phyloP scores from a whole-genome alignment of 2,888 invertebrate species.

The Unio delphinus region DNA sequence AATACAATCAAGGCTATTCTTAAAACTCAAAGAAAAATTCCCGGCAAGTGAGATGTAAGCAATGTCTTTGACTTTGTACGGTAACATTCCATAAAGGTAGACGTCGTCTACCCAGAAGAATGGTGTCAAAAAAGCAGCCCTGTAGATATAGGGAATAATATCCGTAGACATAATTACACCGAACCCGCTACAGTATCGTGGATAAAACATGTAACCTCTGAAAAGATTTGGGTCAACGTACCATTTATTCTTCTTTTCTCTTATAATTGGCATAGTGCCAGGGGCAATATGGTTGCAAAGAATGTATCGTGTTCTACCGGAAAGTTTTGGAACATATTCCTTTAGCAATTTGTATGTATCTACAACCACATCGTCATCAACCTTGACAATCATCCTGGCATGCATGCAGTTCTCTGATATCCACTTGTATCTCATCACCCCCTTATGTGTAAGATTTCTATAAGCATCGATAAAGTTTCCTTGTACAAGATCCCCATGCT shows the following conservation, averaged over 20 bases:
- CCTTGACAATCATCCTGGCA: constrained; percentile 36
- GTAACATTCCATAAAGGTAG: constrained; percentile 30
- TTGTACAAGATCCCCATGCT: too few species aligned
- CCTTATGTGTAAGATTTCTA: constrained; percentile 50
- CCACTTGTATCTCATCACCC: constrained; percentile 52
- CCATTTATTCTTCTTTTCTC: constrained; percentile 28
- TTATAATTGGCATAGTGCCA: constrained; percentile 29
- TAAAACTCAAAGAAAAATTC: constrained; percentile 7
- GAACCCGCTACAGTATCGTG: constrained; percentile 33
- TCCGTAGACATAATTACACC: constrained; percentile 30
- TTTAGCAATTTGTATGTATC: constrained; percentile 31
- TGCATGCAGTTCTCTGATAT: constrained; percentile 32
- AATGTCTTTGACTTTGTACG: constrained; percentile 22
- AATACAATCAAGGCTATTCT: constrained; percentile 15
- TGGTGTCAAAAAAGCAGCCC: constrained; percentile 25
- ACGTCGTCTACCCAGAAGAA: constrained; percentile 41
- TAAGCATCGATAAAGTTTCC: constrained; percentile 44
- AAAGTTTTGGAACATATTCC: constrained; percentile 17
- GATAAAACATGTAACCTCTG: constrained; percentile 26
- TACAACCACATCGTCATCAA: constrained; percentile 52
- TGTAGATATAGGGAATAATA: constrained; percentile 27
- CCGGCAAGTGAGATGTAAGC: constrained; percentile 18
- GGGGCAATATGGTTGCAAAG: constrained; percentile 30
- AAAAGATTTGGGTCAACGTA: constrained; percentile 21
- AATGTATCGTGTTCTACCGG: constrained; percentile 20